Base-by-base conservation (phyloP, 1,140 invertebrate genomes). In the Hyles euphorbiae region DNA sequence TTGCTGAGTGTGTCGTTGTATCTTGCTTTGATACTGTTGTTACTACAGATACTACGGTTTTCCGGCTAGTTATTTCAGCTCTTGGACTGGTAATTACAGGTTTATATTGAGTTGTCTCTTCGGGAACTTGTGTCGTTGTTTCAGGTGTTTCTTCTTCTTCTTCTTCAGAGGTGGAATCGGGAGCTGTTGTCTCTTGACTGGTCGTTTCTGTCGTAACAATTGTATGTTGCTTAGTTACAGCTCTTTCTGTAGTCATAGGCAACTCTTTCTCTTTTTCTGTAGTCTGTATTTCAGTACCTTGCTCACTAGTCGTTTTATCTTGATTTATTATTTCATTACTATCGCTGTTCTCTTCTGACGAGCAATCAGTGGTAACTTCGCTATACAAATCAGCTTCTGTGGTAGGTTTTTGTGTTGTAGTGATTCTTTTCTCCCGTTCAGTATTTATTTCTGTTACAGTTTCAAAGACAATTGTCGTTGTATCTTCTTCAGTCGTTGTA, bases 281-380 rank as follows among this genome's bases (percentile, higher is more conserved):
- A 9, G 60, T 68, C 33, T 54, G 56, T 46, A 56, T 63, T 48
- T 56, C 52, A 51, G 58, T 47, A 12, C 48, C 62, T 22, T 43
- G 67, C 7, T 46, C 44, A 34, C 52, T 66, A 3, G 61, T 59
- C 47, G 60, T 49, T 40, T 52, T 67, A 48, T 60, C 63, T 43
- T 68, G 60, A n/a, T 57, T 49, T 53, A 82, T 75, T 5, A 84
- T 72, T 65, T 87, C 83, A 56, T 88, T 88, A 55, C 76, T 81
- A 9, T 68, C 65, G 48, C 74, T 83, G 45, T 76, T 83, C 57
- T 83, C 79, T 65, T 83, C 76, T 22, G 81, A 74, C 60, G 67
- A 65, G 47, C 70, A 70, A 33, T 75, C 65, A 3, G 66, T 66
- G 61, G 46, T 56, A 32, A 53, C 34, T 46, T 51, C 46, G 34